A percentile compares a stretch with the other conserved stretches of the same genome.
phyloP scores from a whole-genome alignment of 2,113 vertebrate genomes.

The Fulica atra region DNA sequence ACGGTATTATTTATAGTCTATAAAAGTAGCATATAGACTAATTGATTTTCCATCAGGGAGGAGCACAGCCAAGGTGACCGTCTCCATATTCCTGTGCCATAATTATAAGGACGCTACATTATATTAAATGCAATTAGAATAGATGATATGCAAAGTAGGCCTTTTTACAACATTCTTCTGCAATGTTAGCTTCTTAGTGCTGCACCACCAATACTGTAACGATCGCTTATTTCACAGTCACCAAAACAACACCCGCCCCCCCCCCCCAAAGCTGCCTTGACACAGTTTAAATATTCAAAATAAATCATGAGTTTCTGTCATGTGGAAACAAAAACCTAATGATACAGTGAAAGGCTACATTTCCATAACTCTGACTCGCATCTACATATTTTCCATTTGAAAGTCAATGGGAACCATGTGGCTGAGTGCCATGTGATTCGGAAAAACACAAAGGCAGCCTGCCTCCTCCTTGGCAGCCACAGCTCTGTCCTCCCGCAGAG shows the following conservation, averaged over 20 bases:
- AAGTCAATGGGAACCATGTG: slow-evolving; percentile 38
- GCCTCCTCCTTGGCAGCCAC: slow-evolving; percentile 42
- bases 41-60: background rate
- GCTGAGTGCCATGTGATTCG: slow-evolving; percentile 1
- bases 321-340: slow-evolving; percentile 67
- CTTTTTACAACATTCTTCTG: background rate
- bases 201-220: background rate
- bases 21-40: background rate
- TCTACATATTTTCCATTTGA: slow-evolving; percentile 58
- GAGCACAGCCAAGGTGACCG: background rate
- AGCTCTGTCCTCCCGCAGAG: background rate
- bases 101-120: background rate
- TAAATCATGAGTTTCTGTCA: slow-evolving; percentile 55
- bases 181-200: background rate
- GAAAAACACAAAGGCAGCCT: slow-evolving; percentile 15
- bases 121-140: background rate
- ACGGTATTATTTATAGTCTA: background rate
- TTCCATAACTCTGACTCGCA: slow-evolving; percentile 53
- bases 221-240: background rate
- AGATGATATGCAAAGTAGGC: background rate
- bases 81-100: background rate
- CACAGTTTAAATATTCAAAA: slow-evolving; percentile 53
- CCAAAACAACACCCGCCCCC: background rate
- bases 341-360: slow-evolving; percentile 60
- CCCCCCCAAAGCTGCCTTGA: background rate